Evolutionary conservation across 2,113 vertebrate genomes (phyloP).

Genomic region (Nibea coibor): DNA sequence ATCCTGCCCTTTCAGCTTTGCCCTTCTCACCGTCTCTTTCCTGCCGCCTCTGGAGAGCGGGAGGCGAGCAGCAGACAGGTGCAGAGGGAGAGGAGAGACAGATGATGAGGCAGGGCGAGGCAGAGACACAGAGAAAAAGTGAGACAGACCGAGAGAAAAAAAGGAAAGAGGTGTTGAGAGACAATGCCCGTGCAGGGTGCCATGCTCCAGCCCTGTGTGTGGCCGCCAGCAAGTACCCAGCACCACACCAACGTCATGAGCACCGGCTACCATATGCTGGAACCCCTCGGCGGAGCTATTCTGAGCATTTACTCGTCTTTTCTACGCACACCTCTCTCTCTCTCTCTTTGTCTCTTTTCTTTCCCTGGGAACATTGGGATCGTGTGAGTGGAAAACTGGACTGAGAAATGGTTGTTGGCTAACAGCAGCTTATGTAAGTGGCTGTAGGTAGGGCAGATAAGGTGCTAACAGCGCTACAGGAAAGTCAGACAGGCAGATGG

Average conservation of each 20-base stretch:
- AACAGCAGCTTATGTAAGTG: conserved; percentile 66
- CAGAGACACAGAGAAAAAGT: conserved; percentile 4
- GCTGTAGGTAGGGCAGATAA: conserved; percentile 67
- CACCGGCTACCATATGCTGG: conserved; percentile 53
- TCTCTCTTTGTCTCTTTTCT: conserved; percentile 11
- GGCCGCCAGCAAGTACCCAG: conserved; percentile 47
- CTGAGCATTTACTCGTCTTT: conserved; percentile 21
- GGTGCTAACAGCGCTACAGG: conserved; percentile 40
- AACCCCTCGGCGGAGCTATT: conserved; percentile 53
- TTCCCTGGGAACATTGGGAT: conserved; percentile 38
- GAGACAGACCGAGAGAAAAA: neutral
- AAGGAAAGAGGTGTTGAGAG: conserved; percentile 15
- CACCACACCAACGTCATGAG: conserved; percentile 39
- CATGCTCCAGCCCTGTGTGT: conserved; percentile 15
- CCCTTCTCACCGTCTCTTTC: conserved; percentile 34
- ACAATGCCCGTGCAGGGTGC: conserved; percentile 28
- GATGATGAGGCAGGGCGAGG: conserved; percentile 41
- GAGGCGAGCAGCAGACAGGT: conserved; percentile 21
- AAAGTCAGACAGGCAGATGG: conserved; percentile 62
- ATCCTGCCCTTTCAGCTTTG: conserved; percentile 52
- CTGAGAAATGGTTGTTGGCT: conserved; percentile 54
- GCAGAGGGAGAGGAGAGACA: conserved; percentile 26
- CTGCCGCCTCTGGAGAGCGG: conserved; percentile 24
- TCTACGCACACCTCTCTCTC: neutral
- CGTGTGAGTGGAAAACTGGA: conserved; percentile 46